Evolutionary conservation across 2,888 invertebrate genomes (phyloP).

Genomic region (Hirtodrosophila confusa): DNA sequence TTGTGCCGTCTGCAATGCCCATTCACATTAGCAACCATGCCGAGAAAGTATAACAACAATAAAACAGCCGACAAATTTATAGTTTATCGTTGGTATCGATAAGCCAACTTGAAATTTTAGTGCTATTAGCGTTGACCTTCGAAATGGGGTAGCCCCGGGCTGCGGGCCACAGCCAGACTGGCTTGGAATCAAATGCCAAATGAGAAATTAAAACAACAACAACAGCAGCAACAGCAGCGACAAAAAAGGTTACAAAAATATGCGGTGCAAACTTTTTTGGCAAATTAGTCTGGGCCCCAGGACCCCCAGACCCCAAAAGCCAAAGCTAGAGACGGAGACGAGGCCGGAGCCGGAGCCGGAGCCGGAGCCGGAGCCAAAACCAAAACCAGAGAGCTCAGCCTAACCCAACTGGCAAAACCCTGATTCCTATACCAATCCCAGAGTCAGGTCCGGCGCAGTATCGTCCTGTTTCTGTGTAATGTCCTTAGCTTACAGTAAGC

Average conservation of each 20-base stretch:
- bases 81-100: conserved; percentile 81
- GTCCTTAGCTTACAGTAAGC: conserved; percentile 36
- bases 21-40: conserved; percentile 60
- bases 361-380: conserved; percentile 2
- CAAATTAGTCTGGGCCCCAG: conserved; percentile 80
- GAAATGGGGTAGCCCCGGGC: conserved; percentile 19
- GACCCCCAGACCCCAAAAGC: conserved; percentile 25
- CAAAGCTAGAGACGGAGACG: conserved; percentile 9
- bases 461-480: conserved; percentile 20
- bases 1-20: conserved; percentile 48
- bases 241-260: conserved; percentile 78
- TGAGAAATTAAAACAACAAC: conserved; percentile 76
- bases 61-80: conserved; percentile 73
- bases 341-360: conserved; percentile 3
- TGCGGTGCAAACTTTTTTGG: conserved; percentile 81
- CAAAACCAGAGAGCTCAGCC: conserved; percentile 1
- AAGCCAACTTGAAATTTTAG: conserved; percentile 78
- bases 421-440: not conserved
- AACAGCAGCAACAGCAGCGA: conserved; percentile 39
- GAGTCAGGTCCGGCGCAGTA: conserved; percentile 41
- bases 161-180: conserved; percentile 35
- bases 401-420: conserved; percentile 1
- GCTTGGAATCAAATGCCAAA: conserved; percentile 73
- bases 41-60: conserved; percentile 26
- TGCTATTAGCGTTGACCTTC: conserved; percentile 74